Evolutionary conservation across 2,113 vertebrate species (phyloP), one percentile per base, ranked within the genome.

Genomic region (Grus americana): DNA sequence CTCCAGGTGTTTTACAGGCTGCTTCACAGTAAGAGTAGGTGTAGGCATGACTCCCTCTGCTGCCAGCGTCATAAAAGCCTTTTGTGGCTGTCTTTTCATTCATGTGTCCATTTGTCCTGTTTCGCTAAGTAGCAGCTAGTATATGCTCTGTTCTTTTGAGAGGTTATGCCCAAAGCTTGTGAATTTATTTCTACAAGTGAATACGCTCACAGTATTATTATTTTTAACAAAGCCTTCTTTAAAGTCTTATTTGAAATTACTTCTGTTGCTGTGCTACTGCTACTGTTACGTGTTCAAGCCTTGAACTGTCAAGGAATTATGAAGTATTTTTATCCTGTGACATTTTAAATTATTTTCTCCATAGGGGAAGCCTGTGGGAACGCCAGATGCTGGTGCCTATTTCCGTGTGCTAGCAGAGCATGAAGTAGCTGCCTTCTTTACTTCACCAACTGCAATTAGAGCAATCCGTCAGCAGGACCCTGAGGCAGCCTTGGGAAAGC

Each of bases 311-410:
- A 79, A 46, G 96, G 92, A 98, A 96, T 97, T 95, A 91, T 40
- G 91, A 97, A 90, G n/a, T 96, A 89, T 96, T 97, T 97, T 97
- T 96, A 94, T 79, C 63, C 75, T 87, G 73, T 98, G 96, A 96
- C 93, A 97, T 96, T 98, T 96, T 80, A 95, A 98, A 98, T 97
- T 94, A 93, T 94, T 98, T 91, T 98, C 95, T 92, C 97, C 80
- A 26, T 87, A 99, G 99, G 99, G 99, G 44, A 99, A 99, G 96
- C 99, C 99, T 24, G 99, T 99, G 75, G 99, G 99, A 92, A 99
- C 99, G 18, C 99, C 99, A 52, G 99, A 99, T 96, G 98, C 99
- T 5, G 98, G 99, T 10, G 98, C 99, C 15, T 99, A 98, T 98
- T 99, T 99, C 98, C 99, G 99, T 22, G 99, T 99, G 83, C 96